phyloP scores from a whole-genome alignment of 2,888 invertebrate species.

The Parelbella ahira region DNA sequence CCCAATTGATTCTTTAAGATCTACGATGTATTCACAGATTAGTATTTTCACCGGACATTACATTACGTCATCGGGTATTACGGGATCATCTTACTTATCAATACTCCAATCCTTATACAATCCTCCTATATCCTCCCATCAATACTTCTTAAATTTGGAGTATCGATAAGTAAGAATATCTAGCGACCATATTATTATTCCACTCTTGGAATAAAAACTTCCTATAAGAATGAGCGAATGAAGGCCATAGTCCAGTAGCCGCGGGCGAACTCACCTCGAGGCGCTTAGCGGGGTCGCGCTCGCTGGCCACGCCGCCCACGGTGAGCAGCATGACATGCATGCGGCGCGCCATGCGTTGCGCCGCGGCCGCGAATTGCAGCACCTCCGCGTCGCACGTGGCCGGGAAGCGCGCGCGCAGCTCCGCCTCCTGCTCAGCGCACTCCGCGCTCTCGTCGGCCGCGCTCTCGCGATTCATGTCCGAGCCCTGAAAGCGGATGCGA shows the following conservation, averaged over 20 bases:
- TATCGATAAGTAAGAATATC: no score
- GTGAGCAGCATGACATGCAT: constrained; percentile 82
- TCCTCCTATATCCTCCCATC: no score
- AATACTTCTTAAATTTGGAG: no score
- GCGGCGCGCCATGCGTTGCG: constrained; percentile 70
- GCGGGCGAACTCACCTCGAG: no score
- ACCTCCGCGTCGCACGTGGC: constrained; percentile 39
- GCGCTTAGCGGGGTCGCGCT: constrained; percentile 82
- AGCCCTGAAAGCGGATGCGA: constrained; percentile 1
- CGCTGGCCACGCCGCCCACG: constrained; percentile 78
- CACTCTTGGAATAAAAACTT: no score
- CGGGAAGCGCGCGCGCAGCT: constrained; percentile 34
- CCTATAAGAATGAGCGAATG: no score
- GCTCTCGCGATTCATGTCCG: constrained; percentile 14
- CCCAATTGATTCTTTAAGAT: constrained; percentile 83
- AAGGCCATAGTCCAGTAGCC: no score
- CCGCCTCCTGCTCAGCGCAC: constrained; percentile 27
- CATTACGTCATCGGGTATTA: no score
- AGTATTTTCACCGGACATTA: no score
- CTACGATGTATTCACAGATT: constrained; percentile 60
- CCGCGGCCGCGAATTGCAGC: constrained; percentile 40
- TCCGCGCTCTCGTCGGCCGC: constrained; percentile 25
- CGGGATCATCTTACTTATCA: no score
- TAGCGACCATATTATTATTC: no score
- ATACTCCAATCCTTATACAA: no score